Percentiles rank a stretch among this genome's conserved stretches.
Evolutionary conservation across 2,888 invertebrate species (phyloP).

Genomic region (Andrena bucephala): DNA sequence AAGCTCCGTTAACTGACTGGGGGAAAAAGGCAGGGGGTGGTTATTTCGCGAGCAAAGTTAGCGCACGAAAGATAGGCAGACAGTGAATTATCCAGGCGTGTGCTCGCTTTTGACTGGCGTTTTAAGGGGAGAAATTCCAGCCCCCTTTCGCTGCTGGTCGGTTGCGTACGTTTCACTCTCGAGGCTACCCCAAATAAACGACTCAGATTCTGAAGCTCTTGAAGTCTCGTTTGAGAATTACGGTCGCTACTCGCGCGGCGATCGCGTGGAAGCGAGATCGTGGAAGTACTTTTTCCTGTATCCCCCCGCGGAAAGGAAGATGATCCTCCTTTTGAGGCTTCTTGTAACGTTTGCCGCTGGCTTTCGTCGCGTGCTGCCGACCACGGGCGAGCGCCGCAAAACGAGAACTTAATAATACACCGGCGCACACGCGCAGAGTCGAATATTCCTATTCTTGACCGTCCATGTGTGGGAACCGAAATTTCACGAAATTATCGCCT

Average conservation of each 20-base stretch:
- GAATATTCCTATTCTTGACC: no score
- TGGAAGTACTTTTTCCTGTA: conserved; percentile 11
- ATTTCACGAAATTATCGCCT: no score
- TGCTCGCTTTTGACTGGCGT: conserved; percentile 44
- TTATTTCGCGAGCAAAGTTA: conserved; percentile 4
- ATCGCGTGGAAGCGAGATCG: conserved; percentile 20
- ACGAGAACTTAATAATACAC: conserved; percentile 4
- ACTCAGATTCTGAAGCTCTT: conserved; percentile 27
- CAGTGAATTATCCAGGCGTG: conserved; percentile 23
- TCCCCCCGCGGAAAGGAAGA: background rate
- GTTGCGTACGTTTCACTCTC: conserved; percentile 46
- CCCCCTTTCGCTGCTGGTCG: conserved; percentile 9
- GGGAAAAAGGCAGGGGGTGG: background rate
- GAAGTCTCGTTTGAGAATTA: conserved; percentile 43
- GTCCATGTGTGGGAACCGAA: no score
- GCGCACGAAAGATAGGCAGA: background rate
- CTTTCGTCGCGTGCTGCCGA: background rate
- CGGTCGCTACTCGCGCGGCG: background rate
- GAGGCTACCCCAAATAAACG: conserved; percentile 44
- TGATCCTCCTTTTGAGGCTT: conserved; percentile 9
- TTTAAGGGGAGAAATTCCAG: conserved; percentile 31
- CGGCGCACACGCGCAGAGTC: no score
- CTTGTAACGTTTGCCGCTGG: background rate
- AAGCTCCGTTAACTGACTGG: background rate
- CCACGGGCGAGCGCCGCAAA: background rate